phyloP scores from a whole-genome alignment of 2,888 invertebrate genomes.

The Pachydiplax longipennis region DNA sequence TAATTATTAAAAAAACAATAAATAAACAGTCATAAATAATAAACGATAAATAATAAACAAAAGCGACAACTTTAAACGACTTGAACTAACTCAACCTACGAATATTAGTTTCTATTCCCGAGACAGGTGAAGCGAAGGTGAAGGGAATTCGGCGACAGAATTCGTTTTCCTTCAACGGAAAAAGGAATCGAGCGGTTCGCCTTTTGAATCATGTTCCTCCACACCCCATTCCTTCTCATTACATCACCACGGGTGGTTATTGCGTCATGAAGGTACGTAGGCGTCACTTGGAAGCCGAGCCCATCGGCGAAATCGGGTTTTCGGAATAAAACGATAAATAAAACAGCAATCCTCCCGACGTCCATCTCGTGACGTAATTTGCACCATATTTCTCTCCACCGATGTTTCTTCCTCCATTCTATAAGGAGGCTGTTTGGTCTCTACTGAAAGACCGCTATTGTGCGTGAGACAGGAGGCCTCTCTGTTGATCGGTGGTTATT shows the following conservation, averaged over 20 bases:
- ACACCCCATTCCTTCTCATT: no score
- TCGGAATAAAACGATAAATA: not conserved
- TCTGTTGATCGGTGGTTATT: not conserved
- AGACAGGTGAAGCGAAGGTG: no score
- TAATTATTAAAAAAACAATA: no score
- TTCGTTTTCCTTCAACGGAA: no score
- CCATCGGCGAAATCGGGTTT: not conserved
- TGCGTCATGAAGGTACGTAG: not conserved
- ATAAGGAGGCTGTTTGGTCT: not conserved
- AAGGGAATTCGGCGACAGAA: no score
- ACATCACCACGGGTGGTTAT: not conserved
- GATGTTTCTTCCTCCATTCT: not conserved
- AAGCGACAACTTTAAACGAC: no score
- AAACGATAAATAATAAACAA: no score
- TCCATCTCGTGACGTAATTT: not conserved
- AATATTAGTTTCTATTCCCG: no score
- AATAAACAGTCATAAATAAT: no score
- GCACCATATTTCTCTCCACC: not conserved
- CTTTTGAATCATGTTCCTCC: no score
- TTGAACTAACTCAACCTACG: no score
- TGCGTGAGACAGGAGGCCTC: not conserved
- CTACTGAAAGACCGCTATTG: not conserved
- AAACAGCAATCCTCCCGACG: not conserved
- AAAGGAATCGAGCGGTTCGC: no score
- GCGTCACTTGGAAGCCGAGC: not conserved